Evolutionary conservation across 2,113 vertebrate species (phyloP).

Genomic region (Callionymus lyra): DNA sequence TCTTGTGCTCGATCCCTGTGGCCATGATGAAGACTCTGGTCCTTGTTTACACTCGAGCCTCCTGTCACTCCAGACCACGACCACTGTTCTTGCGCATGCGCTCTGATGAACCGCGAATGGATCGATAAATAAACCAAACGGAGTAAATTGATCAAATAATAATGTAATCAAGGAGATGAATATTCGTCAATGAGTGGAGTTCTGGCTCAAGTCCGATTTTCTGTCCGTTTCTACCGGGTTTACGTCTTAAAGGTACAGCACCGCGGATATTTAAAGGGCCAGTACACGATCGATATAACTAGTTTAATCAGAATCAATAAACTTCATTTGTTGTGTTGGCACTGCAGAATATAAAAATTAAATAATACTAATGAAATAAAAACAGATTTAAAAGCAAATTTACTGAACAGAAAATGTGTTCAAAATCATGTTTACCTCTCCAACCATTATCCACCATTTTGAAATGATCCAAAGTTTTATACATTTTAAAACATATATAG

Average conservation of each 20-base stretch:
- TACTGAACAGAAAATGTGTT: no score
- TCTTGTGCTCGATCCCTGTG: no score
- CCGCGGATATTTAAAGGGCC: constrained; percentile 12
- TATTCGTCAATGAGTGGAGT: background rate
- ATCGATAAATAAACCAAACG: no score
- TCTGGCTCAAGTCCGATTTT: background rate
- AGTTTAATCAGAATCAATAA: no score
- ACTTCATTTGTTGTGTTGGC: no score
- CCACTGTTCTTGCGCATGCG: constrained; percentile 47
- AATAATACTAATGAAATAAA: background rate
- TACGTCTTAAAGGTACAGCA: constrained; percentile 45
- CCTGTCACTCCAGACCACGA: no score
- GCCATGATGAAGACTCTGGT: no score
- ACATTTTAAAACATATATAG: no score
- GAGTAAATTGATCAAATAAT: no score
- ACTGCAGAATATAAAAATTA: background rate
- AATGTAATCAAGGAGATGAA: background rate
- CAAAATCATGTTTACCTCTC: no score
- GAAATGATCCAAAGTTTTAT: no score
- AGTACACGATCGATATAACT: background rate
- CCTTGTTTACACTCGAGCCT: background rate
- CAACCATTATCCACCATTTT: no score
- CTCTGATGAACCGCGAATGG: constrained; percentile 16
- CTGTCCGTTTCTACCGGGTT: constrained; percentile 11
- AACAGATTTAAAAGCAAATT: background rate